Conservation (phyloP, 1,140 invertebrate species). For the Drosophila sturtevanti region DNA sequence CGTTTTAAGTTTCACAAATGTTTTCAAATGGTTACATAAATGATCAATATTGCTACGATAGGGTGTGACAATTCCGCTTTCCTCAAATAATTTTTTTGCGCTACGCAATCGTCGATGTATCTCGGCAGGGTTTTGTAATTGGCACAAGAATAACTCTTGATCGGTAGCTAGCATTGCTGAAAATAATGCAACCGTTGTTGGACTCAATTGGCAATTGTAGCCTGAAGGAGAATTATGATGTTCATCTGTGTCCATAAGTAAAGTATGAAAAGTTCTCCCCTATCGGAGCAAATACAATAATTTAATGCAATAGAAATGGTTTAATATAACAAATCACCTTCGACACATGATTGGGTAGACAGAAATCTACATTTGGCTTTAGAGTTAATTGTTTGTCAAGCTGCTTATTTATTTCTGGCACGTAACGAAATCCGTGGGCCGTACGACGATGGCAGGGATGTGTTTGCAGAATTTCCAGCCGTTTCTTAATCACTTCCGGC, state of each 20-base stretch:
- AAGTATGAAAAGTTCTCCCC: slow-evolving; percentile 16
- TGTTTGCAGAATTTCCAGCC: slow-evolving; percentile 20
- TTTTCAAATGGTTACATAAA: neutral
- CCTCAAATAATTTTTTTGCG: slow-evolving; percentile 33
- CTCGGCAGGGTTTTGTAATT: slow-evolving; percentile 1
- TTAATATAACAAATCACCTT: neutral
- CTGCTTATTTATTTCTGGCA: neutral
- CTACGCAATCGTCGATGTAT: slow-evolving; percentile 23
- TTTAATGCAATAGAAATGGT: neutral
- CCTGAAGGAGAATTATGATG: neutral
- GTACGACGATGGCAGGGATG: slow-evolving; percentile 25
- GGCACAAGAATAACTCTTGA: slow-evolving; percentile 15
- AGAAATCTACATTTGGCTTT: slow-evolving; percentile 17
- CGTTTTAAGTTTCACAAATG: slow-evolving; percentile 19
- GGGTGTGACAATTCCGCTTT: slow-evolving; percentile 7
- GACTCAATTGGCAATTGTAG: slow-evolving; percentile 1
- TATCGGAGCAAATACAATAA: neutral
- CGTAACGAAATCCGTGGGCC: slow-evolving; percentile 28
- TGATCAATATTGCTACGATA: slow-evolving; percentile 8
- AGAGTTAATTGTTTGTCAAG: neutral
- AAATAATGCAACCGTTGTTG: slow-evolving; percentile 13
- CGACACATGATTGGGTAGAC: neutral
- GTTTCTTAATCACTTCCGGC: neutral
- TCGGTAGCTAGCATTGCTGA: slow-evolving; percentile 28
- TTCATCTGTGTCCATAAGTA: slow-evolving; percentile 7